A percentile compares a stretch with the other conserved stretches of the same genome.
phyloP scores from a whole-genome alignment of 1,140 invertebrate species.

The Cryptotermes secundus region DNA sequence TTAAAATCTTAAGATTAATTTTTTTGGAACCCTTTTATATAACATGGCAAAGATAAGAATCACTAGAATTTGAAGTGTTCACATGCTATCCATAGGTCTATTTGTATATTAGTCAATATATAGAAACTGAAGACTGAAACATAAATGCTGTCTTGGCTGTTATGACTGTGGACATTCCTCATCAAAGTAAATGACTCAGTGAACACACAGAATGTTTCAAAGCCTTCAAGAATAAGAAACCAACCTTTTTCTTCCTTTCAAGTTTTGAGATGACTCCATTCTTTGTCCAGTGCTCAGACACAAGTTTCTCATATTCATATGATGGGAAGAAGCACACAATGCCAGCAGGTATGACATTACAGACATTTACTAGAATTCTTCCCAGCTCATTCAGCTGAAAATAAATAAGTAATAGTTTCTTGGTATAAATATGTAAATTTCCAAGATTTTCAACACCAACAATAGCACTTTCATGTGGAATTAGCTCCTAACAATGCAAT shows the following conservation, averaged over 20 bases:
- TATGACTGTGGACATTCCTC: too few species aligned
- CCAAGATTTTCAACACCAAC: not conserved
- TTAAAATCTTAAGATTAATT: too few species aligned
- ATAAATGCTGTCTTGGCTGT: too few species aligned
- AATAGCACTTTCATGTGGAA: not conserved
- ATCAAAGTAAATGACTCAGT: too few species aligned
- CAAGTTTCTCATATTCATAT: conserved; percentile 83
- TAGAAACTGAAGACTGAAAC: too few species aligned
- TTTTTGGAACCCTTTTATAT: too few species aligned
- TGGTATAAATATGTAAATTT: not conserved
- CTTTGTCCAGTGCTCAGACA: conserved; percentile 68
- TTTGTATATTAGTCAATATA: too few species aligned
- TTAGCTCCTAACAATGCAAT: not conserved
- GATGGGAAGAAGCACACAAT: conserved; percentile 95
- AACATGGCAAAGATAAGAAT: too few species aligned
- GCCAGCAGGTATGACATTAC: conserved; percentile 81
- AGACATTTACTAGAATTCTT: conserved; percentile 71
- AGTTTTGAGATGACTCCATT: conserved; percentile 67
- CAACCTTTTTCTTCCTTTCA: conserved; percentile 66
- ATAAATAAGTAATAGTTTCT: not conserved
- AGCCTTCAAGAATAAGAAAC: not conserved
- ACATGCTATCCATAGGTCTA: too few species aligned
- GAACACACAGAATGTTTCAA: too few species aligned
- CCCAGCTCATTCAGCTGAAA: conserved; percentile 76
- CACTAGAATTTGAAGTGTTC: too few species aligned